These are phyloP conservation scores for Netelia melanura DNA, from an alignment of 2,888 invertebrate genomes.

Conservation along the genomic window DNA sequence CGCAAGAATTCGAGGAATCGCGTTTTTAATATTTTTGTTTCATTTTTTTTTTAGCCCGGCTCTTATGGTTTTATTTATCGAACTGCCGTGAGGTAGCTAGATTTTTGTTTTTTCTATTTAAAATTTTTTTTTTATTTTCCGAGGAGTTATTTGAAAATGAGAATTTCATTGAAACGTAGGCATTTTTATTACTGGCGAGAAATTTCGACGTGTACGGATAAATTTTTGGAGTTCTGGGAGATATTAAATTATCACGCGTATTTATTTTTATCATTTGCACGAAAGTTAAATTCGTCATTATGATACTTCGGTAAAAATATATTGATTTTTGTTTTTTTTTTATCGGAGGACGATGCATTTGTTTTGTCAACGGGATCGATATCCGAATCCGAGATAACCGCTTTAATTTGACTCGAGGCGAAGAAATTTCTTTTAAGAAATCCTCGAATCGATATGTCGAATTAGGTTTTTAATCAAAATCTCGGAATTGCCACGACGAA, in stretches of 20 bases:
- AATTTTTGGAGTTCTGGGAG: not conserved
- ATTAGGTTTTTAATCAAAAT: not conserved
- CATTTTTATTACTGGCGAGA: not conserved
- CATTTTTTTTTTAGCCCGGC: not conserved
- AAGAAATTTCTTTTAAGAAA: no score
- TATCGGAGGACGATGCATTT: no score
- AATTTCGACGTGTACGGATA: not conserved
- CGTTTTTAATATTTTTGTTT: slow-evolving; percentile 10
- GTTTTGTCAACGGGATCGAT: no score
- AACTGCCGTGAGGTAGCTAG: not conserved
- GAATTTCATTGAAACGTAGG: not conserved
- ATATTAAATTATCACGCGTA: not conserved
- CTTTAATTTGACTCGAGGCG: no score
- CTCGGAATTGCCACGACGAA: not conserved
- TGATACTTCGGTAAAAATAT: not conserved
- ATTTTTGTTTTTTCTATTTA: not conserved
- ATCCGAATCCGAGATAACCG: no score
- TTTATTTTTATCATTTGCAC: not conserved
- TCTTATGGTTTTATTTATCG: not conserved
- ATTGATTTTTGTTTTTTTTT: not conserved
- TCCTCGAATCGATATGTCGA: no score
- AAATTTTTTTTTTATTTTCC: not conserved
- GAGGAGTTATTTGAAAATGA: slow-evolving; percentile 16
- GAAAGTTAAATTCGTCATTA: not conserved
- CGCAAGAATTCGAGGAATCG: not conserved